A percentile compares a stretch with the other conserved stretches of the same genome.
Evolutionary conservation across 1,140 invertebrate genomes (phyloP).

Genomic region (Caenorhabditis briggsae): DNA sequence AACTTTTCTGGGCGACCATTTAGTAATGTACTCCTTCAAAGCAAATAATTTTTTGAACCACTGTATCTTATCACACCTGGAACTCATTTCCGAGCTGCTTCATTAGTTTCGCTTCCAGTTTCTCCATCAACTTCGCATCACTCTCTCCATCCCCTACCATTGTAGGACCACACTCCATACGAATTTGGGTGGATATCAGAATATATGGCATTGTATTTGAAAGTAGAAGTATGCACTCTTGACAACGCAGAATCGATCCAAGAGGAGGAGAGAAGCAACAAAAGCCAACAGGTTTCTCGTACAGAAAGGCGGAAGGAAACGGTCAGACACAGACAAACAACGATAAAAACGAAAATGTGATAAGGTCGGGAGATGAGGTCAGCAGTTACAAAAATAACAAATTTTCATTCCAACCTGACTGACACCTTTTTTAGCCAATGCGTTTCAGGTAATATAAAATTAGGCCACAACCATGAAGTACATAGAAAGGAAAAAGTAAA

Average conservation of each 20-base stretch:
- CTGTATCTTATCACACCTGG: neutral
- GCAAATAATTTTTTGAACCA: neutral
- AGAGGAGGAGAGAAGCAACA: neutral
- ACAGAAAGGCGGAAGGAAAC: neutral
- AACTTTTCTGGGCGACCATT: slow-evolving; percentile 43
- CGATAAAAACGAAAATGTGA: slow-evolving; percentile 34
- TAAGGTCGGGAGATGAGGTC: neutral
- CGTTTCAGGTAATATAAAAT: too few relatives aligned
- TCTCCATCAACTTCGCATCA: slow-evolving; percentile 50
- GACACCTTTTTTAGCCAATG: too few relatives aligned
- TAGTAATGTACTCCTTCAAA: slow-evolving; percentile 51
- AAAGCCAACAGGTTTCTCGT: slow-evolving; percentile 28
- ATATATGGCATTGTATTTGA: slow-evolving; percentile 48
- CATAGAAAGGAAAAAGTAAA: too few relatives aligned
- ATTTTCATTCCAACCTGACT: neutral
- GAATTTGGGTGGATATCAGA: slow-evolving; percentile 60
- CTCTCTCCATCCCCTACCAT: slow-evolving; percentile 60
- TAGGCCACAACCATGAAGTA: too few relatives aligned
- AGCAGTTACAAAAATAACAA: neutral
- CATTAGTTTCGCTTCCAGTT: slow-evolving; percentile 42
- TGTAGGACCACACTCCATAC: slow-evolving; percentile 61
- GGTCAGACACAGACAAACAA: slow-evolving; percentile 40
- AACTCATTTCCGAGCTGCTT: slow-evolving; percentile 62
- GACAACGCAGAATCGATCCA: slow-evolving; percentile 16
- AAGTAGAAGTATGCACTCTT: neutral